Evolutionary conservation across 2,888 invertebrate genomes (phyloP), one percentile per base, ranked within the genome.

Genomic region (Rosalia funebris): DNA sequence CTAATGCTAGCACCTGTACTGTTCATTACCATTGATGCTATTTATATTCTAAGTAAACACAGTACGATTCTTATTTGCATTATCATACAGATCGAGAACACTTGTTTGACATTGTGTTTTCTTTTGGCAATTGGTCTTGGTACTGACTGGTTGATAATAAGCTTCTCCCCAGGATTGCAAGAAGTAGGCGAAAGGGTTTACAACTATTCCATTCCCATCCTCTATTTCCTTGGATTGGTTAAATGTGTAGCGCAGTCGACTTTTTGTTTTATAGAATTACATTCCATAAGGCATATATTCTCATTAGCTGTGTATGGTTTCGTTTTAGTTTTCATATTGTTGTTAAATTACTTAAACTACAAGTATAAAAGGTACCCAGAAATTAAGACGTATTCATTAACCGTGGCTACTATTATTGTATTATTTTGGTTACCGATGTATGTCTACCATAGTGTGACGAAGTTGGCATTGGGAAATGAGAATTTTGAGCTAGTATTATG

Each of bases 371-470:
- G 42, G 16, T 10, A 14, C 15, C 1, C n/a, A 0, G 14, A 44
- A 11, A 25, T n/a, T 25, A 44, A 39, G 16, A 15, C 4, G 17
- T 60, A 58, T 32, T 16, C 41, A 7, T 12, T 63, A n/a, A 58
- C 32, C 9, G 10, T 61, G 12, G 57, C 66, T 9, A 66, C 50
- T 57, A 41, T 60, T 25, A 56, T 62, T 2, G 19, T 63, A 7
- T 31, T 70, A 3, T 61, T 34, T 17, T 68, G 66, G 55, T 31
- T 63, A 11, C 71, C 68, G n/a, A 16, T 61, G 15, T 47, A 64
- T 25, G 19, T 71, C 20, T 66, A 63, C 37, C 55, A 64, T 10
- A 45, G 50, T 20, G 16, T 63, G 1, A 16, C 59, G 12, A 4
- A 34, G 16, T 36, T 63, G 25, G 53, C 47, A 2, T 16, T 34